Percentiles rank a stretch among this genome's conserved stretches.
Conservation (phyloP, 2,113 vertebrate species). For the Rhineura floridana region DNA sequence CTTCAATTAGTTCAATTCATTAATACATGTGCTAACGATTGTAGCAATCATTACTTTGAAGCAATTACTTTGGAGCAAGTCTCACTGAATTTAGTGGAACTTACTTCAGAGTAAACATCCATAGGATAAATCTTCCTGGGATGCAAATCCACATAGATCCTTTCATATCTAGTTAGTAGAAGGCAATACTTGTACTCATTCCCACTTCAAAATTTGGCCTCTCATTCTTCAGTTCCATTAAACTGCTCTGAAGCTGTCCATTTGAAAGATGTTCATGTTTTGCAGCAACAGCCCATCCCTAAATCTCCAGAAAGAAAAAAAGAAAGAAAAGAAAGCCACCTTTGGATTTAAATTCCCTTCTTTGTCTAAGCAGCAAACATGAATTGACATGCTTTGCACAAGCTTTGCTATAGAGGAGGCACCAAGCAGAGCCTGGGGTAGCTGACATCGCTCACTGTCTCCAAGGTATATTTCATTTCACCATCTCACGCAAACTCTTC, state of each 20-base stretch:
- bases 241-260: neutral
- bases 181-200: neutral
- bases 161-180: neutral
- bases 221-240: accelerated
- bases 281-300: neutral
- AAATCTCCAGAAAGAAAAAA: neutral
- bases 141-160: neutral
- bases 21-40: neutral
- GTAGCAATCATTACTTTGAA: too few species aligned
- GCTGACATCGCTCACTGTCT: slow-evolving; percentile 61
- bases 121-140: neutral
- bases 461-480: slow-evolving; percentile 57
- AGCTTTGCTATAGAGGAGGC: slow-evolving; percentile 48
- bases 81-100: neutral
- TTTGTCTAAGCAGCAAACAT: slow-evolving; percentile 54
- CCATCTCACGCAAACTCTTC: slow-evolving; percentile 41
- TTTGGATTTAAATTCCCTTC: slow-evolving; percentile 42
- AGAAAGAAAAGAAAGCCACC: slow-evolving; percentile 4
- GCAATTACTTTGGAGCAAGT: neutral
- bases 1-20: neutral
- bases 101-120: neutral
- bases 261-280: neutral
- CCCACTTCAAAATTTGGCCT: neutral
- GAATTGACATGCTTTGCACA: slow-evolving; percentile 65
- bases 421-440: slow-evolving; percentile 46